Evolutionary conservation across 2,797 vertebrate genomes (phyloP), one percentile per base, ranked within the genome.

Genomic region (Rhinella marina): DNA sequence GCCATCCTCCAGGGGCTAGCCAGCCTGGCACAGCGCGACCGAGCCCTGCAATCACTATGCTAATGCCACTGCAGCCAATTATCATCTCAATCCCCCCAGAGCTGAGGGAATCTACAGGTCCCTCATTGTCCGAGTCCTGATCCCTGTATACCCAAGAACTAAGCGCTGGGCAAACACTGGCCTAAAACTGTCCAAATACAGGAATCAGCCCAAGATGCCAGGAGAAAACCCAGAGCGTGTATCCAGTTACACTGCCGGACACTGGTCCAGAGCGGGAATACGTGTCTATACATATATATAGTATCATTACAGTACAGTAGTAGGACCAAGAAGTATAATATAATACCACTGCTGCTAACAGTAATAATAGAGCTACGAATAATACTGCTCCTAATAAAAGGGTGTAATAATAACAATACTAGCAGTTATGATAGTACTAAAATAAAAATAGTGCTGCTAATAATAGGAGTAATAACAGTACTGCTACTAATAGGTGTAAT

Each of bases 1-100:
- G 11, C 75, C 1, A 91, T 92, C 89, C 91, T 81, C 92, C 81
- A 76, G 92, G 92, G 92, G 91, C 56, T 86, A 52, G 48, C 25
- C 73, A 57, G 91, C 29, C 88, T 10, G 91, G 91, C 88, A 89
- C 88, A 89, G 92, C 76, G 86, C 88, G 81, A 81, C 88, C 75
- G 27, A 91, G 86, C 91, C 85, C 75, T 89, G 50, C 77, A 84
- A 73, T 66, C 88, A 90, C 82, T 89, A 91, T 91, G 92, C 91
- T 90, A 87, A 92, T 75, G 75, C 75, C 75, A 13, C 6, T 12
- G 23, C 75, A 54, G 48, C 48, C 73, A 54, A 77, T 77, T 77
- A 54, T 16, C 12, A 25, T 52, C 48, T 3, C 23, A n/a, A n/a
- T n/a, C 1, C 7, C 21, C 29, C 32, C 6, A 16, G 16, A 2